Base-by-base conservation (phyloP, 2,113 vertebrate genomes). In the Drymodes brunneopygia region DNA sequence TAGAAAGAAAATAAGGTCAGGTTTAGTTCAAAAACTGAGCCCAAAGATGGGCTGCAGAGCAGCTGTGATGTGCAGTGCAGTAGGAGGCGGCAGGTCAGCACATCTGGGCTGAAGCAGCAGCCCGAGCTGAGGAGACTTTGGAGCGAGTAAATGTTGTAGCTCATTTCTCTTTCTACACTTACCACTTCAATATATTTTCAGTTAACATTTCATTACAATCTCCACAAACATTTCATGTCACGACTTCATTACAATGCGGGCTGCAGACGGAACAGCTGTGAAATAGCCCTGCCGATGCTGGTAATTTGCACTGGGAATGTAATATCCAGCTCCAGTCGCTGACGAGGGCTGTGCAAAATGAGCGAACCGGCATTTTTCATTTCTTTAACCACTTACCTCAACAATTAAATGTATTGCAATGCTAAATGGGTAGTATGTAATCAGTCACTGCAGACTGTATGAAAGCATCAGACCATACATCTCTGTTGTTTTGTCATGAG, bases 191-290 rank as follows among this genome's bases (percentile, higher is more conserved):
- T 81, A 27, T 94, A 88, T 94, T 92, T 97, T 94, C 94, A 94
- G 79, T 71, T 92, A 96, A 92, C 90, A 90, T 95, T 96, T 96
- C 90, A 87, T 87, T 92, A 64, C 45, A 40, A 92, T 84, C 92
- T 94, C 85, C 93, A 94, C 95, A 91, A 93, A 95, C 90, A 87
- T 93, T 90, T 95, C 92, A 86, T 87, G 85, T 96, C 82, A 92
- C 12, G 5, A 45, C 78, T 96, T 85, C 74, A 48, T 94, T 94
- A 81, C 77, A 77, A 80, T 81, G 71, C 62, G 69, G 70, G 35
- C 88, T 79, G 81, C 69, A 83, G 58, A 53, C 1, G 16, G 92
- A 95, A 69, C 92, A 94, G 92, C 95, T 96, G 93, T 97, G 65
- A 94, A 96, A 95, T 83, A 92, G 81, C 64, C 65, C 88, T 94